Conservation (phyloP, 2,113 vertebrate species). For the Gasterosteus nipponicus region DNA sequence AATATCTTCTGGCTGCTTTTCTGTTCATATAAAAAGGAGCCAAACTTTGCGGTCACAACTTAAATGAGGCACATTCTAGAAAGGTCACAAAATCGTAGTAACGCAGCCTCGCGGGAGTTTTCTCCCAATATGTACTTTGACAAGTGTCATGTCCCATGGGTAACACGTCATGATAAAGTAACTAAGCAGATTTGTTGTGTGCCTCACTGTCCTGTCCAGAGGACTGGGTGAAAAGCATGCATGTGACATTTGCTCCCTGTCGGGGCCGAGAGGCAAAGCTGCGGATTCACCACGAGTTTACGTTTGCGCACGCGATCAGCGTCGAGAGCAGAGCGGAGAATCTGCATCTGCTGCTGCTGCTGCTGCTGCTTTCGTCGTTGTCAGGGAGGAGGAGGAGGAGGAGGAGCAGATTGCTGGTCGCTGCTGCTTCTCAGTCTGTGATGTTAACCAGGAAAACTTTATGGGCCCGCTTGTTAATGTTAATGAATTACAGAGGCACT, state of each 20-base stretch:
- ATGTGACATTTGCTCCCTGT: conserved; percentile 72
- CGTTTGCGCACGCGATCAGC: conserved; percentile 49
- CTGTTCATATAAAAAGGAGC: conserved; percentile 36
- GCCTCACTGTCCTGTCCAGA: conserved; percentile 69
- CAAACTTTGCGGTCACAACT: conserved; percentile 39
- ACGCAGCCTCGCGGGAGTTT: conserved; percentile 38
- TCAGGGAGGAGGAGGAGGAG: conserved; percentile 11
- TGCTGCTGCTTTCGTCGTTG: conserved; percentile 22
- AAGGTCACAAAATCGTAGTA: conserved; percentile 69
- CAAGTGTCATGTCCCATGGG: conserved; percentile 73
- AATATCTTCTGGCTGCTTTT: conserved; percentile 48
- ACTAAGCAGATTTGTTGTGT: conserved; percentile 74
- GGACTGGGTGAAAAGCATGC: conserved; percentile 72
- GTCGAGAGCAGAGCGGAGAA: conserved; percentile 30
- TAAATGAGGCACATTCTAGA: conserved; percentile 58
- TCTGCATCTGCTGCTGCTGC: conserved; percentile 19
- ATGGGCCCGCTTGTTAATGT: conserved; percentile 7
- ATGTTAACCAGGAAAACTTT: conserved; percentile 23
- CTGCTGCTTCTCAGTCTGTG: conserved; percentile 1
- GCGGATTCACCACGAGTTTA: conserved; percentile 63
- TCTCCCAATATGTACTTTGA: conserved; percentile 67
- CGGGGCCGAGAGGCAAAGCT: conserved; percentile 58
- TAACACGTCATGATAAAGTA: conserved; percentile 73
- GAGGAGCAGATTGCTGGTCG: not conserved
- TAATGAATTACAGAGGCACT: not conserved